phyloP scores from a whole-genome alignment of 2,888 invertebrate genomes.

The Nowickia ferox region DNA sequence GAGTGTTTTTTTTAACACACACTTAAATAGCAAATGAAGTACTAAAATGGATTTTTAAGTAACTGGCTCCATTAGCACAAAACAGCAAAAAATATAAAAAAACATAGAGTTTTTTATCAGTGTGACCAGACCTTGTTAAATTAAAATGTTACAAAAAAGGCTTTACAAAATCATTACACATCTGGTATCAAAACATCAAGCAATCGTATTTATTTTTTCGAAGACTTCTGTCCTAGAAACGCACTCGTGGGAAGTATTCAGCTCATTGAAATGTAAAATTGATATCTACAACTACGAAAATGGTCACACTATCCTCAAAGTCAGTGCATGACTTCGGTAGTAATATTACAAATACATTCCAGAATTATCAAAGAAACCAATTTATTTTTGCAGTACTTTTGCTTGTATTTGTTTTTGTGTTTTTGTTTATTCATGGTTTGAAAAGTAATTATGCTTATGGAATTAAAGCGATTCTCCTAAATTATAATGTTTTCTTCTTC shows the following conservation, averaged over 20 bases:
- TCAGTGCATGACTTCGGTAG: background rate
- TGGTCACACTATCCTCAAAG: no score
- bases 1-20: background rate
- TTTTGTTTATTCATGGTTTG: slow-evolving; percentile 77
- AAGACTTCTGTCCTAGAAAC: no score
- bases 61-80: slow-evolving; percentile 55
- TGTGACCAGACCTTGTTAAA: background rate
- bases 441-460: slow-evolving; percentile 82
- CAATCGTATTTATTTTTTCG: no score
- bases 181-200: no score
- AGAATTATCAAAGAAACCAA: slow-evolving; percentile 17
- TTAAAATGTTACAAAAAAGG: no score
- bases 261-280: no score
- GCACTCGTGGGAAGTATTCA: no score
- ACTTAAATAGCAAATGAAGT: slow-evolving; percentile 21
- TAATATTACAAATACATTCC: background rate
- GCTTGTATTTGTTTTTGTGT: slow-evolving; percentile 71
- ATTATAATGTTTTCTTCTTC: slow-evolving; percentile 69
- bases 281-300: no score
- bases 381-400: slow-evolving; percentile 55
- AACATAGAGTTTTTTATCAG: background rate
- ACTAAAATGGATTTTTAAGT: slow-evolving; percentile 60
- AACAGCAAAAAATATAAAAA: slow-evolving; percentile 5
- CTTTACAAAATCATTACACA: no score
- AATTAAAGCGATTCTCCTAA: slow-evolving; percentile 74